Percentiles rank a stretch among this genome's conserved stretches.
phyloP scores from a whole-genome alignment of 1,140 invertebrate genomes.

The Macrobrachium nipponense region DNA sequence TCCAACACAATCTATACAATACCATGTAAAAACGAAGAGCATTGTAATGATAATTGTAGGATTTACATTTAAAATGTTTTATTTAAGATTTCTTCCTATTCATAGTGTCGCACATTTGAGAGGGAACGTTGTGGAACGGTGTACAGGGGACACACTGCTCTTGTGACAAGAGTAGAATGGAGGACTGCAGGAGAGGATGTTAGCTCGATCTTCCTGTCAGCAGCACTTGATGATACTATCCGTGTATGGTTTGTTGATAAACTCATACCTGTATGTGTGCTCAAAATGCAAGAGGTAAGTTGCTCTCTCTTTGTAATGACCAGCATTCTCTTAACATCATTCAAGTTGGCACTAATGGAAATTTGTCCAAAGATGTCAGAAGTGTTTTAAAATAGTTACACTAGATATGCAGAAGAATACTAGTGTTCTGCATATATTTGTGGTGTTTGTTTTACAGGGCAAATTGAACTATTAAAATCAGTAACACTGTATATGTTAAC shows the following conservation, averaged over 20 bases:
- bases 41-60: no score
- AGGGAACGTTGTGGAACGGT: constrained; percentile 37
- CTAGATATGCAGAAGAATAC: no score
- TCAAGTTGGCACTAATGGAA: no score
- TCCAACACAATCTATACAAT: not conserved
- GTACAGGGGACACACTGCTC: constrained; percentile 30
- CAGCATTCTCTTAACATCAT: no score
- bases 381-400: no score
- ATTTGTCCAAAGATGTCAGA: no score
- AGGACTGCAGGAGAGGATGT: constrained; percentile 18
- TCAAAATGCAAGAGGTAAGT: constrained; percentile 37
- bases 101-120: constrained; percentile 46
- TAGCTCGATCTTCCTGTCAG: constrained; percentile 43
- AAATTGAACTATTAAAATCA: no score
- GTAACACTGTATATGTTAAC: no score
- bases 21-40: no score
- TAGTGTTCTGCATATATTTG: no score
- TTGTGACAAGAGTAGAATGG: constrained; percentile 35
- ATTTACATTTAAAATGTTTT: not conserved
- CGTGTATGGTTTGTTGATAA: constrained; percentile 48
- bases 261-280: constrained; percentile 32
- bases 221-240: constrained; percentile 46
- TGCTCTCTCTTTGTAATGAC: no score
- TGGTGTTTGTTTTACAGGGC: no score
- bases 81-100: not conserved